Evolutionary conservation across 2,113 vertebrate genomes (phyloP).

Genomic region (Suricata suricatta): DNA sequence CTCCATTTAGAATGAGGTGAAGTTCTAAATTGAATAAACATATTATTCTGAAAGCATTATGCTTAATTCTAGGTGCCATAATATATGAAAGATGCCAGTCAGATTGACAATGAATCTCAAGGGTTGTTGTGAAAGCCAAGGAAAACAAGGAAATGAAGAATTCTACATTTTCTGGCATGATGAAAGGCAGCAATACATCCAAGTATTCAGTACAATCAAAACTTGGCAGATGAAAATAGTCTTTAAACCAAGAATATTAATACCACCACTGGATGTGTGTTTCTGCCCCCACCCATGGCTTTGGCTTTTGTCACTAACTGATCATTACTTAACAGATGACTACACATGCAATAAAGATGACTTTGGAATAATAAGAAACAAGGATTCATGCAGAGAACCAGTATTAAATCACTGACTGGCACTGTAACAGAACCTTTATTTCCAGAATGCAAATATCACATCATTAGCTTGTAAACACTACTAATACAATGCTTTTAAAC

Average conservation of each 20-base stretch:
- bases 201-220: conserved; percentile 38
- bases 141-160: conserved; percentile 60
- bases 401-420: conserved; percentile 31
- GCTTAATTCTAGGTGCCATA: conserved; percentile 39
- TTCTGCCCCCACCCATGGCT: background rate
- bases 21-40: conserved; percentile 63
- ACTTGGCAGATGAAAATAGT: background rate
- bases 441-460: conserved; percentile 14
- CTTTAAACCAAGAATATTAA: conserved; percentile 40
- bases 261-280: background rate
- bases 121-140: conserved; percentile 28
- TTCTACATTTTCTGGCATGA: conserved; percentile 18
- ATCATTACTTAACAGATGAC: conserved; percentile 51
- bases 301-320: conserved; percentile 34
- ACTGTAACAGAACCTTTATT: conserved; percentile 15
- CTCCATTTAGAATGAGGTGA: conserved; percentile 38
- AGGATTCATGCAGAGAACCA: background rate
- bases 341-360: background rate
- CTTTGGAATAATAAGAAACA: conserved; percentile 40
- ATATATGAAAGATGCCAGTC: conserved; percentile 28
- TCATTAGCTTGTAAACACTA: conserved; percentile 25
- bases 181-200: conserved; percentile 30
- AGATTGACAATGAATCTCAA: conserved; percentile 44
- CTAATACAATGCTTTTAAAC: conserved; percentile 38
- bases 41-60: conserved; percentile 51